Base-by-base conservation (phyloP, 2,888 invertebrate species). In the Octodonta nipae region DNA sequence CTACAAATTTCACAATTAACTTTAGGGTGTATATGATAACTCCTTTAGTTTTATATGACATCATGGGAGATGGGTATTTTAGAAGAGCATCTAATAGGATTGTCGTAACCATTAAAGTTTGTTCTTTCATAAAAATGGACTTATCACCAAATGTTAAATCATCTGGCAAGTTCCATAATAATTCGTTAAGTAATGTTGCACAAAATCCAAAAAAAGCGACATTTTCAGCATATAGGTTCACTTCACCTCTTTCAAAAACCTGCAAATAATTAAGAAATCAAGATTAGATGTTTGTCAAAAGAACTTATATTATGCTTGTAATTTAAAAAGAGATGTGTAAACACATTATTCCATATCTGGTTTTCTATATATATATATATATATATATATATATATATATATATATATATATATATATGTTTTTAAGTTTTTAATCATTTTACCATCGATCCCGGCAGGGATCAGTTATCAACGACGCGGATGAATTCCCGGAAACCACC, bases 211-310 rank as follows among this genome's bases (percentile, higher is more conserved):
- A 43, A 26, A 49, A 33, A 5, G 51, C 46, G 6, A 46, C 43
- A 30, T 54, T 71, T 57, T 78, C 77, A 26, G 68, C 57, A 46
- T 64, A 70, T 25, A 66, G 62, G 50, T 76, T 77, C 37, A 66
- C 60, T 47, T 75, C 75, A 37, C 72, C 74, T 47, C 71, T 68
- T 42, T 77, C 76, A 54, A 78, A 78, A 1, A 76, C 69, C 46
- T 73, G 28, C n/a, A 35, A 38, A 32, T 30, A 30, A 22, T 3
- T 22, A 22, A n/a, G 13, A 17, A 28, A 20, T 7, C 20, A 22
- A 11, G 22, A 4, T 22, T 11, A 22, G 22, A n/a, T n/a, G n/a
- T n/a, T n/a, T n/a, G n/a, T n/a, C n/a, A n/a, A n/a, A n/a, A n/a
- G n/a, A n/a, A n/a, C n/a, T n/a, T n/a, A n/a, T n/a, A n/a, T n/a